Conservation (phyloP, 2,113 vertebrate genomes). For the Cardinalis cardinalis region DNA sequence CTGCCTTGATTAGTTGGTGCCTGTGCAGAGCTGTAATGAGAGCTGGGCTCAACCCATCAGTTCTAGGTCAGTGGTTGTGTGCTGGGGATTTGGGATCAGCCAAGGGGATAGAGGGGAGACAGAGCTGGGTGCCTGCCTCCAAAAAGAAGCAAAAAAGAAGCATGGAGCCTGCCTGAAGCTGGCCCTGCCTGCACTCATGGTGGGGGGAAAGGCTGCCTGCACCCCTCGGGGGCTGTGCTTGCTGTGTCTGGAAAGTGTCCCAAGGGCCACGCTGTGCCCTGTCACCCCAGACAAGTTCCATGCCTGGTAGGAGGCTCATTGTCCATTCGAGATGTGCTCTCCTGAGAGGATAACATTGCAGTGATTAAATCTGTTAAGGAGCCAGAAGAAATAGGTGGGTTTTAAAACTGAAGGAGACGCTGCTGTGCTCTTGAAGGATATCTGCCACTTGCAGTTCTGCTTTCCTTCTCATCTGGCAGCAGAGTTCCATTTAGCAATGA, state of each 20-base stretch:
- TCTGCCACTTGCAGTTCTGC: not conserved
- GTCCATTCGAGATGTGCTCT: not conserved
- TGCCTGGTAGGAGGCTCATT: not conserved
- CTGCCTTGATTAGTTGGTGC: conserved; percentile 49
- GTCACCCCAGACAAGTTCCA: accelerated
- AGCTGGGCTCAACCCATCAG: conserved; percentile 10
- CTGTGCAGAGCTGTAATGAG: not conserved
- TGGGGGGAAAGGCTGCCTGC: not conserved
- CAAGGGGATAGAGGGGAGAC: not conserved
- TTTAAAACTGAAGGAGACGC: not conserved
- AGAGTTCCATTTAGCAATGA: not conserved
- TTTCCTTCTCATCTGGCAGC: not conserved
- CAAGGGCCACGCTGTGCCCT: not conserved
- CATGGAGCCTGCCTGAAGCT: not conserved
- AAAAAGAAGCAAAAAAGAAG: not conserved
- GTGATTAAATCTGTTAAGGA: not conserved
- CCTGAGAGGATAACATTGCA: not conserved
- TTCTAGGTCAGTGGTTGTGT: conserved; percentile 57
- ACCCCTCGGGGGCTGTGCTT: accelerated
- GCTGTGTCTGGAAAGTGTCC: not conserved
- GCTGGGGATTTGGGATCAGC: not conserved
- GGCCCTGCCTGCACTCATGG: not conserved
- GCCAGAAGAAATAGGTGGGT: not conserved
- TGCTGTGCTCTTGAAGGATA: not conserved
- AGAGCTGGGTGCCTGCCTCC: not conserved